Evolutionary conservation across 2,113 vertebrate species (phyloP), one percentile per base, ranked within the genome.

Genomic region (Podarcis cretensis): DNA sequence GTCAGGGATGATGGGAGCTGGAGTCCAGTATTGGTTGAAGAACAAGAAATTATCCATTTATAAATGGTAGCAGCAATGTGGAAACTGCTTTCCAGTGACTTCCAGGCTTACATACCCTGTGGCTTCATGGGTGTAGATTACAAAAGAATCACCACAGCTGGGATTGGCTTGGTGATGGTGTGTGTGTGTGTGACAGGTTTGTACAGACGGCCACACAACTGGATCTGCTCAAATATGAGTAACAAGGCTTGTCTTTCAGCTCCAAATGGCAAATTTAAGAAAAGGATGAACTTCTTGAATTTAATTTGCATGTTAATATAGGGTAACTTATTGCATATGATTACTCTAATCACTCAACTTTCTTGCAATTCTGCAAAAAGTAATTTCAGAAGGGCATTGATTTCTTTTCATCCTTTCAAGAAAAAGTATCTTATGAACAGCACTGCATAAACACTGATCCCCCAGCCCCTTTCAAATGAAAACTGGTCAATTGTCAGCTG

Each of bases 391-490:
- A 48, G 82, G 71, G 37, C 87, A 87, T 3, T 35, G 84, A 57
- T 27, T 63, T 0, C 40, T 74, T 5, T 89, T 59, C 89, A 89
- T 90, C 68, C 84, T 92, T 85, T 89, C 87, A 54, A 89, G 91
- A 37, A 77, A 83, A 27, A 66, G 81, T 18, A 66, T 18, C 30
- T 82, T 1, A 35, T 0, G 6, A 89, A 87, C 4, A 83, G 40
- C 85, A 90, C 76, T 66, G 32, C 89, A 68, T 83, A 77, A 48
- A 27, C 18, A 75, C 81, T 89, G 82, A 71, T 79, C 32, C 85
- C 59, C 80, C 73, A 0, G 0, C 37, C 73, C 91, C 76, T 84
- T 87, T n/a, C 73, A 8, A 81, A 40, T 32, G 13, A 48, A 82
- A 48, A 83, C 87, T 91, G 74, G 81, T 77, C 16, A 81, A 48